Base-by-base conservation (phyloP, 2,797 vertebrate species). In the Diplodus sargus region DNA sequence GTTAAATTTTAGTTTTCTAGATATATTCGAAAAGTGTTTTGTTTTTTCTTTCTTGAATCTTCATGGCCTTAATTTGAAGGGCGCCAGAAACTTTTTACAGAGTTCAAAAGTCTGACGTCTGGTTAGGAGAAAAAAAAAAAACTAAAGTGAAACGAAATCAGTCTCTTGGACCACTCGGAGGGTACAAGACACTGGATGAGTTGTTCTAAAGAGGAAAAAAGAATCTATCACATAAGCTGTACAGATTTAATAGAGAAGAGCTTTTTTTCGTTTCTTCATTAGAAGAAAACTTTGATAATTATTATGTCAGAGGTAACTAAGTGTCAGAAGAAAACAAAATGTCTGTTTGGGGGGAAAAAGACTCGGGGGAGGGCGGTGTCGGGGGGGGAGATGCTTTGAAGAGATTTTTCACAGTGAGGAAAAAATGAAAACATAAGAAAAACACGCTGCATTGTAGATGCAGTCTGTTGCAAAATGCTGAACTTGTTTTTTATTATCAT, bases 11-110 rank as follows among this genome's bases (percentile, higher is more conserved):
- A 95, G 84, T 95, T 96, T 96, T 95, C 92, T 97, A 97, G 94
- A 96, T 96, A 96, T 96, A 96, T 96, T 96, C 96, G 89, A 95
- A 96, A 86, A 67, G 81, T 88, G 82, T 62, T 70, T 86, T 81
- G 94, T 94, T 39, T 39, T 39, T 39, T 34, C 76, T 97, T 97
- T 97, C 95, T 96, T 96, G 95, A 97, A 97, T 97, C 96, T 97
- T 98, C 96, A 97, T 97, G 98, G 98, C 97, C 97, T 99, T 98
- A 98, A 98, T 98, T 98, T 97, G 95, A 97, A 97, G 95, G 96
- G 97, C 95, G 95, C 95, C 95, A 95, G 95, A 97, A 94, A 95
- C 97, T 96, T 96, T 92, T 92, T 91, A 92, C 94, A 91, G 95
- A 96, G 95, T 95, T 96, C 91, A 95, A 39, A 39, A 95, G 93